These are phyloP conservation scores for Pangasius larnaudii DNA, from an alignment of 2,797 vertebrate species.

Conservation along the genomic window DNA sequence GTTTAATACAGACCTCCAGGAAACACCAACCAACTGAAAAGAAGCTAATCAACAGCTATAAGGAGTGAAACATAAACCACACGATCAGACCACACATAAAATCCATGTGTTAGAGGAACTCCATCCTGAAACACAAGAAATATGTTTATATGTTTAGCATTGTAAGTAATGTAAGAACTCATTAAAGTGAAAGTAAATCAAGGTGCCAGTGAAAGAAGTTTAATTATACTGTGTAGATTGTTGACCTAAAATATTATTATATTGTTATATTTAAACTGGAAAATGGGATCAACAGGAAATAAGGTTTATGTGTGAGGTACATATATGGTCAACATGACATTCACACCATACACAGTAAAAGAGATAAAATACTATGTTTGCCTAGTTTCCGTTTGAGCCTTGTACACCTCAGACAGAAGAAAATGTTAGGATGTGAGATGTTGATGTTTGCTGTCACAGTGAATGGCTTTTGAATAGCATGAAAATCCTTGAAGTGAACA, in stretches of 20 bases:
- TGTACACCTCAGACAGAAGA: neutral
- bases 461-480: neutral
- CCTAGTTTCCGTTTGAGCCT: neutral
- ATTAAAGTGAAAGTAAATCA: neutral
- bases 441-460: neutral
- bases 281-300: neutral
- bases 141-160: neutral
- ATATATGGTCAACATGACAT: neutral
- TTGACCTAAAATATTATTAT: neutral
- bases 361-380: neutral
- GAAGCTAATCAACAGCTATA: neutral
- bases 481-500: neutral
- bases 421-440: neutral
- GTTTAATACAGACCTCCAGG: neutral
- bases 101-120: neutral
- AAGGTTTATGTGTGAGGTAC: neutral
- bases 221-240: neutral
- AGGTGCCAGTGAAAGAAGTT: neutral
- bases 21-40: neutral
- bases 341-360: neutral
- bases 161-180: neutral
- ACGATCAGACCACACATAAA: neutral
- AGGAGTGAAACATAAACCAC: neutral
- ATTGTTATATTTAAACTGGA: neutral
- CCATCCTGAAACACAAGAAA: neutral